A percentile compares a stretch with the other conserved stretches of the same genome.
These are phyloP conservation scores for Lepisosteus oculatus DNA, from an alignment of 2,113 vertebrate species.

Conservation along the genomic window DNA sequence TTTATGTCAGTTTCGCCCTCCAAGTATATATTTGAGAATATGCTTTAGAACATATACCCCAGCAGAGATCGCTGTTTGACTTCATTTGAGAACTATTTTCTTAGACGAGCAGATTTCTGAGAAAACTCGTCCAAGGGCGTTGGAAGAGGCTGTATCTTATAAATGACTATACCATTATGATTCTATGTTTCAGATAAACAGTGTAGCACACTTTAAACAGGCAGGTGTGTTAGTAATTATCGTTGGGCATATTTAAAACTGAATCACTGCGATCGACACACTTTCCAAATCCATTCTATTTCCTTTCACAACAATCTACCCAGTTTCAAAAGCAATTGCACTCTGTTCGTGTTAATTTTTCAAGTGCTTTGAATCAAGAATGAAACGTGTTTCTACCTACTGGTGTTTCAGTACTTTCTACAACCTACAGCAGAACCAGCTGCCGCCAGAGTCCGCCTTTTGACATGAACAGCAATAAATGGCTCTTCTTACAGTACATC, in stretches of 20 bases:
- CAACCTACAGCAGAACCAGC: constrained; percentile 28
- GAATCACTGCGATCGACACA: too few species aligned
- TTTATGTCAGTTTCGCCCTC: neutral
- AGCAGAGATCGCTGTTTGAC: constrained; percentile 10
- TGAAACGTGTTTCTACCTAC: too few species aligned
- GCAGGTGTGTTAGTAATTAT: too few species aligned
- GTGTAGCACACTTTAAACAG: too few species aligned
- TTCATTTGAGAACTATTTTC: neutral
- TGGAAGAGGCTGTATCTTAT: neutral
- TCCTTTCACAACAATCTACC: too few species aligned
- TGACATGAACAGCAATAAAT: constrained; percentile 38
- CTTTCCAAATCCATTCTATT: too few species aligned
- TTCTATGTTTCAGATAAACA: too few species aligned
- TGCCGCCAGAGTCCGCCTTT: constrained; percentile 47
- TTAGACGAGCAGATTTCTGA: neutral
- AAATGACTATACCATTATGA: neutral
- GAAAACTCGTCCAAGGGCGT: constrained; percentile 11
- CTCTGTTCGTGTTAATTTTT: too few species aligned
- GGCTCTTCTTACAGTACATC: constrained; percentile 39
- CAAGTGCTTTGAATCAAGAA: too few species aligned
- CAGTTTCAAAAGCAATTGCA: too few species aligned
- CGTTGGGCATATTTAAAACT: too few species aligned
- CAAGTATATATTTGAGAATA: neutral
- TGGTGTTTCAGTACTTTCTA: constrained; percentile 36
- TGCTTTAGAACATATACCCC: neutral